phyloP scores from a whole-genome alignment of 2,888 invertebrate genomes.

The Synergus laeviventris region DNA sequence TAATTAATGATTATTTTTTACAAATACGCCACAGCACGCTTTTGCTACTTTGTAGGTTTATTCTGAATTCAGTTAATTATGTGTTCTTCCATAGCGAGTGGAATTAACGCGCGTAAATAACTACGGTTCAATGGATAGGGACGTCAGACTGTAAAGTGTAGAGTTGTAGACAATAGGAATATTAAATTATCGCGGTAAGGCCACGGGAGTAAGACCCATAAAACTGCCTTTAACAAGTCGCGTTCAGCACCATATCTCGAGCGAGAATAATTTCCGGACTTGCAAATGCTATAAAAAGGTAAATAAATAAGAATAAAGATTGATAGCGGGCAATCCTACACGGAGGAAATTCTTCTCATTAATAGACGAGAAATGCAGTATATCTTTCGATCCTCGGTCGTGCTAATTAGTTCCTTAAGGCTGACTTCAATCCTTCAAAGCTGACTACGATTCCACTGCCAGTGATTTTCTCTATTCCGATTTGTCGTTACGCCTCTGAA shows the following conservation, averaged over 20 bases:
- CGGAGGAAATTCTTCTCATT: conserved; percentile 55
- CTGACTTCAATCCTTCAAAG: background rate
- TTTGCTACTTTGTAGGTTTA: background rate
- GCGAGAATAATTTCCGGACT: conserved; percentile 60
- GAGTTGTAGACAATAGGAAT: conserved; percentile 16
- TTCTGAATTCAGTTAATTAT: background rate
- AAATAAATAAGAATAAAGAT: conserved; percentile 39
- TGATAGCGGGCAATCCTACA: conserved; percentile 55
- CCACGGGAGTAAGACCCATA: conserved; percentile 48
- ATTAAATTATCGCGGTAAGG: conserved; percentile 14
- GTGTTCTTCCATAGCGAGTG: background rate
- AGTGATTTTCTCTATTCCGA: background rate
- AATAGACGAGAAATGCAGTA: conserved; percentile 59
- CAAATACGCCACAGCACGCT: background rate
- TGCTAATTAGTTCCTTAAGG: conserved; percentile 62
- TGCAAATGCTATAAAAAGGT: conserved; percentile 61
- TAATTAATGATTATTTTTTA: conserved; percentile 12
- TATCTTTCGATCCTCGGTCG: conserved; percentile 63
- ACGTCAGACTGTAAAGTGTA: background rate
- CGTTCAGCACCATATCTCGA: conserved; percentile 57
- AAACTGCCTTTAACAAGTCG: conserved; percentile 58
- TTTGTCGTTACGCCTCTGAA: background rate
- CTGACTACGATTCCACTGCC: background rate
- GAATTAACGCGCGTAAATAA: conserved; percentile 19
- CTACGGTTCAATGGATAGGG: conserved; percentile 4